Evolutionary conservation across 2,888 invertebrate genomes (phyloP).

Genomic region (Lithophane socia): DNA sequence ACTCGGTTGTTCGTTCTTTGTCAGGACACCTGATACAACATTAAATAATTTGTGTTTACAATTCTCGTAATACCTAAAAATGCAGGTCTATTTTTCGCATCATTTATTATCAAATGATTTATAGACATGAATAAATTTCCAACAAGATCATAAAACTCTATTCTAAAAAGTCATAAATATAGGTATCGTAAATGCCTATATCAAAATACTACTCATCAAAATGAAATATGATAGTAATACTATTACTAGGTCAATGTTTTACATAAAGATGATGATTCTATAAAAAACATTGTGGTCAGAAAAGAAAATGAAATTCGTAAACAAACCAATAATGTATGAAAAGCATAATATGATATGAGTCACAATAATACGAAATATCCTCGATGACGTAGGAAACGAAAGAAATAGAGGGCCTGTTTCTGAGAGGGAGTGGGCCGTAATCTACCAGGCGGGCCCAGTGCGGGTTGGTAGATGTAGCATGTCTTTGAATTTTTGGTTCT

Average conservation of each 20-base stretch:
- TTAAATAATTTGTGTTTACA: constrained; percentile 1
- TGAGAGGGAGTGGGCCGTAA: too few species aligned
- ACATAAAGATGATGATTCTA: constrained; percentile 16
- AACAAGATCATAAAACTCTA: constrained; percentile 35
- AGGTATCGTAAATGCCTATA: constrained; percentile 45
- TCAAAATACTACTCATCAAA: constrained; percentile 43
- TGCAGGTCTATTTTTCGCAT: constrained; percentile 25
- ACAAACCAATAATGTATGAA: neutral
- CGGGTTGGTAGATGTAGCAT: too few species aligned
- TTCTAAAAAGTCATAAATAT: constrained; percentile 56
- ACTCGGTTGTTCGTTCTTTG: neutral
- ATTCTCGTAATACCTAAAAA: neutral
- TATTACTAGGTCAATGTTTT: constrained; percentile 22
- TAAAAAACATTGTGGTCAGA: constrained; percentile 15
- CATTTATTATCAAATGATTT: constrained; percentile 38
- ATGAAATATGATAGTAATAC: constrained; percentile 42
- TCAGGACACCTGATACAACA: neutral
- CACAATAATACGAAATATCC: neutral
- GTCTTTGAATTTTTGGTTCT: too few species aligned
- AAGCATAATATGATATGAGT: neutral
- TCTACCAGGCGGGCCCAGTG: too few species aligned
- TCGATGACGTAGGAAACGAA: neutral
- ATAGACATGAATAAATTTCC: constrained; percentile 43
- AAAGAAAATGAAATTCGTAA: neutral
- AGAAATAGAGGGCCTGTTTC: neutral